These are phyloP conservation scores for Himalopsyche anomala DNA, from an alignment of 2,888 invertebrate species.

Conservation along the genomic window DNA sequence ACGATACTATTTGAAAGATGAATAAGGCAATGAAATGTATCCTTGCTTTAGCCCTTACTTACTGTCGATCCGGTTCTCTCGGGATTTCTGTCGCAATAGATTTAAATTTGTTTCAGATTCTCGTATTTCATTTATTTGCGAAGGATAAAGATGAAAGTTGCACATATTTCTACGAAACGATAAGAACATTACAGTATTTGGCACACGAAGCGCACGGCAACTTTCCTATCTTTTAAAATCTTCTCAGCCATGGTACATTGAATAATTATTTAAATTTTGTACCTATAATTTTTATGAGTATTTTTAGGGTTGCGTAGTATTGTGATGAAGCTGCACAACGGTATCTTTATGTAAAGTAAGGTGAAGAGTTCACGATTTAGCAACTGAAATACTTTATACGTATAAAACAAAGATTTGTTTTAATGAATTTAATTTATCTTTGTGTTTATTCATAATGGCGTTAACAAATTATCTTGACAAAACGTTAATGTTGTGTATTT, in stretches of 20 bases:
- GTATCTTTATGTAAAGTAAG: slow-evolving; percentile 21
- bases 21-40: no score
- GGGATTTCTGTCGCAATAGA: neutral
- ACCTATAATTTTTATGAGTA: neutral
- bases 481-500: no score
- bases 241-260: slow-evolving; percentile 19
- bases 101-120: neutral
- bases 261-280: slow-evolving; percentile 23
- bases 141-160: slow-evolving; percentile 1
- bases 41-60: no score
- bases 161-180: slow-evolving; percentile 7
- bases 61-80: no score
- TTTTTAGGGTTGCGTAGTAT: slow-evolving; percentile 26
- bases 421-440: no score
- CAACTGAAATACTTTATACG: neutral
- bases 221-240: slow-evolving; percentile 10
- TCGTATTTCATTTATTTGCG: slow-evolving; percentile 8
- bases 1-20: no score
- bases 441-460: no score
- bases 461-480: no score
- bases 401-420: no score
- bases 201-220: neutral
- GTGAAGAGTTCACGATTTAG: neutral
- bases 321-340: neutral
- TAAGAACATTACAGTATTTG: slow-evolving; percentile 8